These are phyloP conservation scores for Sipha maydis DNA, from an alignment of 2,888 invertebrate species.

Conservation along the genomic window DNA sequence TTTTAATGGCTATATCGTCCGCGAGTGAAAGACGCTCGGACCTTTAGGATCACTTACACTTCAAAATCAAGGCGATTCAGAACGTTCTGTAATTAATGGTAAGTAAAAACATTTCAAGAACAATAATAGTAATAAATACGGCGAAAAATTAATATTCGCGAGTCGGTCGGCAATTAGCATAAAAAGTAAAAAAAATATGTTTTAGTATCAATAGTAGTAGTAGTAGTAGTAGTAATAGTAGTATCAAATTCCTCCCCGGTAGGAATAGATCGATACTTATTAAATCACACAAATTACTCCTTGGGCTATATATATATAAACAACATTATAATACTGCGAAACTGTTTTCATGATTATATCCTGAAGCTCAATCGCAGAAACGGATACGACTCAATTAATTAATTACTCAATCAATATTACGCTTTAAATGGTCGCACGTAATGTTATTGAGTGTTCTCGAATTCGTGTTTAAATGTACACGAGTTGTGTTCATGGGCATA, in stretches of 20 bases:
- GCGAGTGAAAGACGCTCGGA: neutral
- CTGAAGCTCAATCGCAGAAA: conserved; percentile 18
- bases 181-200: conserved; percentile 12
- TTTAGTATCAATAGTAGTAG: neutral
- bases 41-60: conserved; percentile 34
- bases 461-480: neutral
- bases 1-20: neutral
- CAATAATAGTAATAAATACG: conserved; percentile 34
- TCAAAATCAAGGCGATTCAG: conserved; percentile 35
- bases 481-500: no score
- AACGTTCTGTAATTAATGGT: conserved; percentile 20
- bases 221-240: neutral
- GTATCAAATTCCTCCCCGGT: neutral
- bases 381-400: neutral
- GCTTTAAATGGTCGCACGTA: neutral
- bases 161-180: conserved; percentile 11
- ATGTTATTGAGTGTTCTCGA: neutral
- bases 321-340: neutral
- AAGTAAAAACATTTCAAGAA: conserved; percentile 37
- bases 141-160: neutral
- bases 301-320: neutral
- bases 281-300: conserved; percentile 10
- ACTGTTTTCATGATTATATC: conserved; percentile 27
- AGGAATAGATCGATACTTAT: neutral
- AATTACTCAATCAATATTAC: neutral